Percentiles rank a stretch among this genome's conserved stretches.
Evolutionary conservation across 2,113 vertebrate species (phyloP).

Genomic region (Corvus moneduloides): DNA sequence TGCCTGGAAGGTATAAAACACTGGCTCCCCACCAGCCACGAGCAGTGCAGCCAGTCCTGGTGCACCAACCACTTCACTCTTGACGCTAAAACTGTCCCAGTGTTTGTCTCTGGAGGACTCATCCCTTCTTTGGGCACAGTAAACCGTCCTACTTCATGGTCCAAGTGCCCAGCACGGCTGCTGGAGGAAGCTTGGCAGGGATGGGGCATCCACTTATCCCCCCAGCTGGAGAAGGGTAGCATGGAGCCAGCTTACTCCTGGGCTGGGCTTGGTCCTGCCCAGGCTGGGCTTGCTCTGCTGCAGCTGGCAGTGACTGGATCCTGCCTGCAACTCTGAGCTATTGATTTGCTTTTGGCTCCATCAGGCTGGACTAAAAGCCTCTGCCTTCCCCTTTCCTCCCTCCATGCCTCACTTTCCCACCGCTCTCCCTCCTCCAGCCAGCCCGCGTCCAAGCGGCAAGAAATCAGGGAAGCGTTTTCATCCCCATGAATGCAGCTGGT

Average conservation of each 20-base stretch:
- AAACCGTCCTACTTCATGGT: not conserved
- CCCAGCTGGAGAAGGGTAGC: not conserved
- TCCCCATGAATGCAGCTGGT: constrained; percentile 35
- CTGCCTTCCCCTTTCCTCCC: not conserved
- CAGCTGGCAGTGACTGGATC: not conserved
- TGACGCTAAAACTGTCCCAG: not conserved
- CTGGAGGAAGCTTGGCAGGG: not conserved
- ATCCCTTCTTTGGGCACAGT: not conserved
- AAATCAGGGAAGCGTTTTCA: constrained; percentile 31
- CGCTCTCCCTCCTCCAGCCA: not conserved
- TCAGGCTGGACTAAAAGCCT: not conserved
- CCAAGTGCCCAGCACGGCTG: fast-evolving
- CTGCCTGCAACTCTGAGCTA: not conserved
- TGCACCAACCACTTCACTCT: fast-evolving
- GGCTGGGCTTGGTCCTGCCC: not conserved
- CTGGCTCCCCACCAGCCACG: fast-evolving
- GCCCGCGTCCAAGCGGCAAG: not conserved
- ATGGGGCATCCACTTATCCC: not conserved
- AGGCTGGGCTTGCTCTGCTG: not conserved
- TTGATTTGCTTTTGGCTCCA: constrained; percentile 15
- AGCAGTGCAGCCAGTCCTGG: fast-evolving
- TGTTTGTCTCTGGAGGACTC: not conserved
- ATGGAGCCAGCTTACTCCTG: not conserved
- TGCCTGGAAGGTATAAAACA: not conserved
- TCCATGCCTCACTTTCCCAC: not conserved